A percentile compares a stretch with the other conserved stretches of the same genome.
Conservation (phyloP, 1,140 invertebrate species). For the Aradophagus sp. region DNA sequence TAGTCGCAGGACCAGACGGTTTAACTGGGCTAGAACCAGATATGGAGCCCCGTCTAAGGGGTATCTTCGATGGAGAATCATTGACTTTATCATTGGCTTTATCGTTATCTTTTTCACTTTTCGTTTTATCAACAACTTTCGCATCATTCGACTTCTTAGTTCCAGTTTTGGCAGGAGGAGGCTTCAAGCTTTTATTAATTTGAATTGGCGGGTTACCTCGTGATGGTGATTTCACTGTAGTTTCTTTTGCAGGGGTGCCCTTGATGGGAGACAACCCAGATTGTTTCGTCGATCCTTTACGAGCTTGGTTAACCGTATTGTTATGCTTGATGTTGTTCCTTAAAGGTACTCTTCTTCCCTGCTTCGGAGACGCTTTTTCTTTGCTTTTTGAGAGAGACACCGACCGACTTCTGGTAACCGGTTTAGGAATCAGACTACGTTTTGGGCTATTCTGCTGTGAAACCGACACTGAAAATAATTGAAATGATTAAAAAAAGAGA, state of each 20-base stretch:
- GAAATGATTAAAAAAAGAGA: no score
- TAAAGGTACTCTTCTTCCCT: conserved; percentile 52
- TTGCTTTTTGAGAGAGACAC: conserved; percentile 63
- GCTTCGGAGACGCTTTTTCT: conserved; percentile 62
- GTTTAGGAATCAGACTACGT: conserved; percentile 68
- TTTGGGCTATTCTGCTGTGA: conserved; percentile 71
- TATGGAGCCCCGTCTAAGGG: conserved; percentile 50
- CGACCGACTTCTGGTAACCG: conserved; percentile 63
- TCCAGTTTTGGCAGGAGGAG: conserved; percentile 29
- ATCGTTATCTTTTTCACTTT: conserved; percentile 21
- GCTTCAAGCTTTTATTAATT: conserved; percentile 23
- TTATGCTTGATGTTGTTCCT: conserved; percentile 51
- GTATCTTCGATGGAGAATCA: conserved; percentile 67
- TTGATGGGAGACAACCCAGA: conserved; percentile 66
- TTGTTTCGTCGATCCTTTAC: conserved; percentile 26
- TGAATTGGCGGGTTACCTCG: conserved; percentile 23
- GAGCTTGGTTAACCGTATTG: conserved; percentile 19
- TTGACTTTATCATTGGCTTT: conserved; percentile 41
- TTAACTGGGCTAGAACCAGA: conserved; percentile 20
- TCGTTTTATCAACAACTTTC: not conserved
- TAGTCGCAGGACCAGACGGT: conserved; percentile 1
- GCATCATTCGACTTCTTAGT: conserved; percentile 19
- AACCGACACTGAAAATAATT: conserved; percentile 61
- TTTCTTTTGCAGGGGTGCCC: conserved; percentile 65
- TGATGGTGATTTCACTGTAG: conserved; percentile 14